phyloP scores from a whole-genome alignment of 2,797 vertebrate species.

The Anguilla obscura region DNA sequence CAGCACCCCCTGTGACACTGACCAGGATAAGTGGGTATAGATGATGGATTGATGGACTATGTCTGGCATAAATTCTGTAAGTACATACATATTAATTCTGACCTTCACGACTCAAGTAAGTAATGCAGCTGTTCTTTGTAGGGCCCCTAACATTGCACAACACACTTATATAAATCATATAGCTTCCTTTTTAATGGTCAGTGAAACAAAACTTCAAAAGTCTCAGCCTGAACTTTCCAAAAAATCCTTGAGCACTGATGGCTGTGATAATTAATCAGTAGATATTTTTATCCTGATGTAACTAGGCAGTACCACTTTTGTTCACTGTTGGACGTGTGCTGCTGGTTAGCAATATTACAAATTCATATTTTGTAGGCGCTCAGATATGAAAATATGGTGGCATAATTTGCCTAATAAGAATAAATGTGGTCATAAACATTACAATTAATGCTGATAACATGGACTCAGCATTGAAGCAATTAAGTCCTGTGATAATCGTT shows the following conservation, averaged over 20 bases:
- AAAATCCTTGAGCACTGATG: not conserved
- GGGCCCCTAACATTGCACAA: not conserved
- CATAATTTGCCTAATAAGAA: not conserved
- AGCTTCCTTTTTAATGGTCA: too few relatives aligned
- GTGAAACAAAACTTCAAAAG: not conserved
- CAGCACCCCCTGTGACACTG: too few relatives aligned
- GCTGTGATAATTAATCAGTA: not conserved
- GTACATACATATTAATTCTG: not conserved
- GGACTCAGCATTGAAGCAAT: not conserved
- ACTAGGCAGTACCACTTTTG: too few relatives aligned
- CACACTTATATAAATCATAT: not conserved
- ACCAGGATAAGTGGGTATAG: too few relatives aligned
- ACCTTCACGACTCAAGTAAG: not conserved
- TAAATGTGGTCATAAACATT: not conserved
- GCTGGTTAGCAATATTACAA: not conserved
- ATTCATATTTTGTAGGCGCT: not conserved
- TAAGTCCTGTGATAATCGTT: not conserved
- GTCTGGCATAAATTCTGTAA: not conserved
- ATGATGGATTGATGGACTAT: not conserved
- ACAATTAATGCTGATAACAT: not conserved
- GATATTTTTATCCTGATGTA: not conserved
- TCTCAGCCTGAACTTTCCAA: too few relatives aligned
- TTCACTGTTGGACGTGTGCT: not conserved
- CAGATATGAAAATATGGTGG: not conserved
- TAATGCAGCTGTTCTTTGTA: not conserved